Base-by-base conservation (phyloP, 2,113 vertebrate species). In the Pelobates fuscus region DNA sequence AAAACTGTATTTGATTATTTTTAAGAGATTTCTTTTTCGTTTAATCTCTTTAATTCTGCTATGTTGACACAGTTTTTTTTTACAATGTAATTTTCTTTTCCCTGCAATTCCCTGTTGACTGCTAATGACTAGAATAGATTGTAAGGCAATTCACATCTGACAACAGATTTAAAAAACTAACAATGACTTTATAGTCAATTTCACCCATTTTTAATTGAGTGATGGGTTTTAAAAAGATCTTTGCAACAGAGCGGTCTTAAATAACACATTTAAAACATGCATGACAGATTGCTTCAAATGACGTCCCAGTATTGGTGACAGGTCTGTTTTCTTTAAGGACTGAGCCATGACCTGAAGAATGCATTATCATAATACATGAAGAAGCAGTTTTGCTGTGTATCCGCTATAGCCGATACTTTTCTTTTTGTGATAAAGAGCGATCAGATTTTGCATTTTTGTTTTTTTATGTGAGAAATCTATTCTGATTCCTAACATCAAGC, bases 171-270 rank as follows among this genome's bases (percentile, higher is more conserved):
- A n/a, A n/a, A n/a, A n/a, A n/a, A n/a, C n/a, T n/a, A n/a, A n/a
- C n/a, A n/a, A n/a, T n/a, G n/a, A n/a, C n/a, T 61, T 62, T 59
- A 62, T 27, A 20, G 25, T 71, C 44, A 71, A 61, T 61, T 60
- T n/a, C 5, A 24, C 27, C 1, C 10, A 41, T 67, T 77, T 46
- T 61, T 29, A 18, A 26, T n/a, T 61, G 32, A 75, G 20, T 59
- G 71, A 44, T 32, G 15, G 21, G 21, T 41, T 25, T 20, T n/a
- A 27, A 66, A 2, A 29, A 23, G 54, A 58, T 10, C 20, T 59
- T 49, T 43, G 49, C 17, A 26, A 29, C 27, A 32, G 43, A 25
- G 1, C 30, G 73, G 37, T 64, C 65, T 67, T n/a, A 30, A 49
- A 8, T 61, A 49, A 71, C 46, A 37, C 26, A 7, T 2, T 55